These are phyloP conservation scores for Darevskia mixta DNA, from an alignment of 2,797 vertebrate species.

Conservation along the genomic window DNA sequence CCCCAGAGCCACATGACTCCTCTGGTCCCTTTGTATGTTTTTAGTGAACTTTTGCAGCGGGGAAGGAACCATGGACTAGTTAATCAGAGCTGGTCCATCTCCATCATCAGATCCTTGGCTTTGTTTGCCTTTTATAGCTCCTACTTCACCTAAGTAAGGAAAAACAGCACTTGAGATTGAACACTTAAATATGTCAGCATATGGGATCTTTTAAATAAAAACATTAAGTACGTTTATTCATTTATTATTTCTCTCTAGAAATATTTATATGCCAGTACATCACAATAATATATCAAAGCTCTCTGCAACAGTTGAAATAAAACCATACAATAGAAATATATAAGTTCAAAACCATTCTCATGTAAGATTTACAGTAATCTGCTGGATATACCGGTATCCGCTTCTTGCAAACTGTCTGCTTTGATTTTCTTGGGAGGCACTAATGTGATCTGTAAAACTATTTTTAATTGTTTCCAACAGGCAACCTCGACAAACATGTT, in stretches of 20 bases:
- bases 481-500: conserved; percentile 88
- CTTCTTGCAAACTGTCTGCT: not conserved
- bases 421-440: conserved; percentile 34
- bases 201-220: not conserved
- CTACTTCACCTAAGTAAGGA: not conserved
- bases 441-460: conserved; percentile 25
- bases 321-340: no score
- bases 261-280: no score
- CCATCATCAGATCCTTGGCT: conserved; percentile 16
- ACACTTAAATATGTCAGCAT: not conserved
- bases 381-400: not conserved
- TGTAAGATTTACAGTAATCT: not conserved
- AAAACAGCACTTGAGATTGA: not conserved
- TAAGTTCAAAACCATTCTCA: not conserved
- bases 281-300: no score
- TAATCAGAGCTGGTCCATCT: not conserved
- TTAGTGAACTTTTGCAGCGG: no score
- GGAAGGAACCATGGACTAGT: no score
- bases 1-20: no score
- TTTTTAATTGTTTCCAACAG: conserved; percentile 76
- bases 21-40: no score
- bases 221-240: no score
- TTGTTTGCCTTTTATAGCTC: not conserved
- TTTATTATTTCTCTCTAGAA: no score
- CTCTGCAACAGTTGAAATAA: no score